Base-by-base conservation (phyloP, 1,140 invertebrate species). In the Neomicropteryx cornuta region DNA sequence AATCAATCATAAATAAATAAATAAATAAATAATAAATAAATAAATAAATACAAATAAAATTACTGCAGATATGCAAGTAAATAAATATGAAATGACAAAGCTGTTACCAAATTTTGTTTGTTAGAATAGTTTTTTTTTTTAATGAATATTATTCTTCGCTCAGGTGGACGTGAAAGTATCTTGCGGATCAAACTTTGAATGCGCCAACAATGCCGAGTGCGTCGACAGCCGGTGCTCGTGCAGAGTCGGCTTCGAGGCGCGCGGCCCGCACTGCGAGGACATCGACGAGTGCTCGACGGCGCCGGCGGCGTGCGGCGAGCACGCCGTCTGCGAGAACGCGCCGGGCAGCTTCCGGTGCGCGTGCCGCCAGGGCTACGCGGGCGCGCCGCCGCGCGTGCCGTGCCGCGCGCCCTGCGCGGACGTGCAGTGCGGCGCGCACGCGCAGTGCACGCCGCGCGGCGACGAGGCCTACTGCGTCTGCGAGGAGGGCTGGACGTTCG, bases 341-440 rank as follows among this genome's bases (percentile, higher is more conserved):
- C 72, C 76, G 11, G 93, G 92, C 14, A 78, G 80, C 32, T 95
- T 79, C 60, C 74, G 76, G 40, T 97, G 94, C 60, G 79, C 86
- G 41, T 97, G 94, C 62, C 79, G 83, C 45, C 73, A 73, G 14
- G 92, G 91, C 5, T 94, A 79, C 55, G 72, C 89, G 27, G 86
- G 88, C 13, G 76, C 78, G 33, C 87, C 88, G 11, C 88, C 88
- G 1, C 68, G 76, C 43, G 62, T 83, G 33, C 62, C 71, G 19
- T 94, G 89, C 56, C 87, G 88, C 73, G 87, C 87, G 46, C 88
- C 89, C 0, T 95, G 90, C 55, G 87, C 91, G 57, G 86, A 88
- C 58, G 84, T 94, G 1, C 80, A 81, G 51, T 95, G 90, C 53
- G 86, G 87, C 5, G 70, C 76, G 8, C 88, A 94, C 53, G 86